Evolutionary conservation across 2,113 vertebrate genomes (phyloP), one percentile per base, ranked within the genome.

Genomic region (Menidia beryllina): DNA sequence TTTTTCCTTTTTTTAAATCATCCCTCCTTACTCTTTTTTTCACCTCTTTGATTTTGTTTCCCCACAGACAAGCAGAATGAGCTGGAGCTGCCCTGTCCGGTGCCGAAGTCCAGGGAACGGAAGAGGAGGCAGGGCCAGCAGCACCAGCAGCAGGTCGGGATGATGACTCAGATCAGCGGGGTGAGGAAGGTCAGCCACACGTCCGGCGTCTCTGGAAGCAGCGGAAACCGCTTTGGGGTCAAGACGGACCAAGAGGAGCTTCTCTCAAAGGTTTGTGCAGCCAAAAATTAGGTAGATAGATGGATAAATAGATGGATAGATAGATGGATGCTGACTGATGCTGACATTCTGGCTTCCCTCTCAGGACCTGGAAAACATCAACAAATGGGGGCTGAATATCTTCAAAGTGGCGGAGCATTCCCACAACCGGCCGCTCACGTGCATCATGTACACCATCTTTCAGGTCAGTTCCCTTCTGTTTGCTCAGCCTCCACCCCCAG

Each of bases 351-450:
- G 50, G 14, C 53, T 62, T 81, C 66, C 48, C 67, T 53, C 2
- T 36, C 26, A 99, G 98, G 98, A 99, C 39, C 92, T 99, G 70
- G 97, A 99, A 76, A 94, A 98, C 72, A 93, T 99, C 56, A 99
- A 98, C 59, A 99, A 95, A 87, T 99, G 98, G 98, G 97, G 98
- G 7, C 88, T 99, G 72, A 98, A 99, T 81, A 98, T 99, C 84
- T 99, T 99, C 85, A 95, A 93, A 5, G 95, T 99, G 26, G 94
- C 97, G 0, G 95, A 96, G 54, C 98, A 96, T 60, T 99, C 98
- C 0, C 96, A 97, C 80, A 96, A 95, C 74, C 91, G 96, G 20
- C 98, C 98, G 0, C 95, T 99, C 4, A 98, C 98, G 0, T 98
- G 96, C 88, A 94, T 96, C 84, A 98, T 99, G 97, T 98, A 99